These are phyloP conservation scores for Eupithecia insigniata DNA, from an alignment of 2,888 invertebrate species.

Conservation along the genomic window DNA sequence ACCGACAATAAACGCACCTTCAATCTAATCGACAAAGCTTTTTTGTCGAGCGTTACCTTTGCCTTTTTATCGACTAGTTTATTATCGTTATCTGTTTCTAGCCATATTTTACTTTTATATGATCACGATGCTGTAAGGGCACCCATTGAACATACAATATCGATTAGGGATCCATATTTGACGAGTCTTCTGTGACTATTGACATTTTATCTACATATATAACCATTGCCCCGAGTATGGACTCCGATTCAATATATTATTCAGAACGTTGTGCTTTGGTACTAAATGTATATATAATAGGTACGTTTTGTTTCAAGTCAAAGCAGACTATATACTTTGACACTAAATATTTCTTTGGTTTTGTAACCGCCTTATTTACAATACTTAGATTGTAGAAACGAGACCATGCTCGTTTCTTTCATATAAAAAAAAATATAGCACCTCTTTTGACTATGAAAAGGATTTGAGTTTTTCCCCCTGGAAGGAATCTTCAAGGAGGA, in stretches of 20 bases:
- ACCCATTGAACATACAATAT: conserved; percentile 54
- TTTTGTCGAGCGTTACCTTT: conserved; percentile 53
- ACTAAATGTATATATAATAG: neutral
- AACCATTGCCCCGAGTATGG: neutral
- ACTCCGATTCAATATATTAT: neutral
- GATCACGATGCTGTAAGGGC: conserved; percentile 43
- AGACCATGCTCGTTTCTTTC: neutral
- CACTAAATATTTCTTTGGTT: neutral
- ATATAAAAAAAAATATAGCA: too few species aligned
- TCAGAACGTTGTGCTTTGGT: neutral
- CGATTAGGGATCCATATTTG: conserved; percentile 56
- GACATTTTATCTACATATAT: conserved; percentile 6
- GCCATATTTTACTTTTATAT: conserved; percentile 66
- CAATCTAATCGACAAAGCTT: conserved; percentile 61
- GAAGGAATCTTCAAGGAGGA: too few species aligned
- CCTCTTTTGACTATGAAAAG: too few species aligned
- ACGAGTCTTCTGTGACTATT: conserved; percentile 48
- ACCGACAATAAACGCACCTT: conserved; percentile 71
- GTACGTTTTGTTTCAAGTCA: neutral
- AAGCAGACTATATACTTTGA: neutral
- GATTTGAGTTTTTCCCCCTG: too few species aligned
- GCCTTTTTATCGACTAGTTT: conserved; percentile 68
- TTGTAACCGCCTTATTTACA: too few species aligned
- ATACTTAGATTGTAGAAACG: neutral
- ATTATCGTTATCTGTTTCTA: conserved; percentile 69